phyloP scores from a whole-genome alignment of 2,797 vertebrate species.

The Muscicapa striata region DNA sequence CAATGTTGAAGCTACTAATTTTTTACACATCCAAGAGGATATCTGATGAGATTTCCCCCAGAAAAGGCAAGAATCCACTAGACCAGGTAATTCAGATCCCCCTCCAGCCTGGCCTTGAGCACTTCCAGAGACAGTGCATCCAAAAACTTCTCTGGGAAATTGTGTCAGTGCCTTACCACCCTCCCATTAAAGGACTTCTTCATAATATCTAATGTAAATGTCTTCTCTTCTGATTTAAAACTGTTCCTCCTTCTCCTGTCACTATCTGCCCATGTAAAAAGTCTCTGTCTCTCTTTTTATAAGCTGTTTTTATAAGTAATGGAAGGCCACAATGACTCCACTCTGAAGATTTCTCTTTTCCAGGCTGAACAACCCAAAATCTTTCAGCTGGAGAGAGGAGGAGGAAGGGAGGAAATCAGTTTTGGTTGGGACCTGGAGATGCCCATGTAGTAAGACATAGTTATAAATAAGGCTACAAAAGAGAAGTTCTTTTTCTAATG shows the following conservation, averaged over 20 bases:
- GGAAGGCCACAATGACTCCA: neutral
- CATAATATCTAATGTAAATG: neutral
- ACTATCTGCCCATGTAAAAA: neutral
- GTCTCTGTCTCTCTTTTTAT: neutral
- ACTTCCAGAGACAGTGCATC: accelerated
- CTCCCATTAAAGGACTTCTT: neutral
- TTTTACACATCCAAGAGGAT: no score
- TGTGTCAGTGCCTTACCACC: neutral
- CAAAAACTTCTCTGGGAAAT: neutral
- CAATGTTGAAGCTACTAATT: neutral
- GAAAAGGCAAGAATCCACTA: neutral
- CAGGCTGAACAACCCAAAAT: neutral
- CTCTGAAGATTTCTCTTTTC: neutral
- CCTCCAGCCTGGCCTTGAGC: neutral
- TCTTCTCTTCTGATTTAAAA: neutral
- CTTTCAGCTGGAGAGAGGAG: neutral
- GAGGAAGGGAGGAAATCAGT: neutral
- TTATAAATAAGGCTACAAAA: neutral
- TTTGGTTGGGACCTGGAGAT: neutral
- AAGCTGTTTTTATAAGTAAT: neutral
- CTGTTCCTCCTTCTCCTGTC: neutral
- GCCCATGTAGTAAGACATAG: neutral
- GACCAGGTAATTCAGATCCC: neutral
- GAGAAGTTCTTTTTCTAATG: neutral
- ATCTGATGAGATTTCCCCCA: neutral